Conservation (phyloP, 2,113 vertebrate genomes). For the Phainopepla nitens region DNA sequence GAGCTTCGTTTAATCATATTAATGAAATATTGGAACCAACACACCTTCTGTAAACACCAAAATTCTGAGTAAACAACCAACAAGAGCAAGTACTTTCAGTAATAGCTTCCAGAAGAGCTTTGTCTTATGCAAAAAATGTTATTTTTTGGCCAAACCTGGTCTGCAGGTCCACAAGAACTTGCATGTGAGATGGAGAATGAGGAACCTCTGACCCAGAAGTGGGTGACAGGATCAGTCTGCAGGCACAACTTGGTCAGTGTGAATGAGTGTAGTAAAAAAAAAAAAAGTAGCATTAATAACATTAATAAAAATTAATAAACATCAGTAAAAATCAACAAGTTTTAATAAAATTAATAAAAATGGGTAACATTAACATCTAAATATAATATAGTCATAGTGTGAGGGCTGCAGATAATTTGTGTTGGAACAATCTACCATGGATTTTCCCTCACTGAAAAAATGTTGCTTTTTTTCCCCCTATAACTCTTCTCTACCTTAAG, state of each 20-base stretch:
- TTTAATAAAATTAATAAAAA: background rate
- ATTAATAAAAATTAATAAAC: background rate
- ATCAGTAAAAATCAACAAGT: background rate
- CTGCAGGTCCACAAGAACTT: background rate
- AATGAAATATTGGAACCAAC: background rate
- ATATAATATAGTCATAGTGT: background rate
- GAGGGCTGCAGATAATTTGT: background rate
- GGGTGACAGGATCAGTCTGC: background rate
- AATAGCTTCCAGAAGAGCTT: background rate
- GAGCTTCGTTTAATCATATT: background rate
- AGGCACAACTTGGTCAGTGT: background rate
- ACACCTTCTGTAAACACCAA: background rate
- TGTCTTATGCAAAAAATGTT: background rate
- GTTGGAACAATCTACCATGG: background rate
- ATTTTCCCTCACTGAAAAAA: background rate
- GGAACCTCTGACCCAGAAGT: background rate
- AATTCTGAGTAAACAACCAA: background rate
- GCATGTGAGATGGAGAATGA: background rate
- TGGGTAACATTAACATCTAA: background rate
- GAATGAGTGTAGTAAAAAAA: too few relatives aligned
- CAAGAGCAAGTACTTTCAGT: background rate
- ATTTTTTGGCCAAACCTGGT: background rate
- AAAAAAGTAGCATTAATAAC: background rate
- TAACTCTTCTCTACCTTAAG: background rate
- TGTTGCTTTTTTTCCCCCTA: background rate